A percentile compares a stretch with the other conserved stretches of the same genome.
Conservation (phyloP, 1,140 invertebrate genomes). For the Leptinotarsa defecta region DNA sequence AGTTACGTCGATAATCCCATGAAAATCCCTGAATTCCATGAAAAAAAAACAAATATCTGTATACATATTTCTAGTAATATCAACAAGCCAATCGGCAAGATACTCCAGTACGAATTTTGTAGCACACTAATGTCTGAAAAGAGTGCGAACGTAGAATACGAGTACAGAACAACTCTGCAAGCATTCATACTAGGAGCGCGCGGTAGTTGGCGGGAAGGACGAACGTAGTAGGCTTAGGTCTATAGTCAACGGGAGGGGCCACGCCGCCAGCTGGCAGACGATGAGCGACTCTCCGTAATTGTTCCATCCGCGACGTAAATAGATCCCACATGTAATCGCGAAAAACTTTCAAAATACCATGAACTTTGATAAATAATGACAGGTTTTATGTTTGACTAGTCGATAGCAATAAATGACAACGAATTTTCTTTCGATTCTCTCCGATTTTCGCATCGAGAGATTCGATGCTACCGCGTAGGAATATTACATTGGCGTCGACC, state of each 20-base stretch:
- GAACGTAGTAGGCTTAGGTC: slow-evolving; percentile 39
- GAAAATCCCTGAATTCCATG: too few species aligned
- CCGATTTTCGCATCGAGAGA: slow-evolving; percentile 1
- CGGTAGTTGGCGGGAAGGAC: slow-evolving; percentile 47
- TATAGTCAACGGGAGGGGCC: slow-evolving; percentile 55
- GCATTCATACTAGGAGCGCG: slow-evolving; percentile 33
- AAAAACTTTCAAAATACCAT: neutral
- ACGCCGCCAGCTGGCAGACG: slow-evolving; percentile 63
- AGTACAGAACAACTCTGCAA: slow-evolving; percentile 18
- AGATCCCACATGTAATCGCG: slow-evolving; percentile 50
- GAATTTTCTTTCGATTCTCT: too few species aligned
- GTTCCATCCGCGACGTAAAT: slow-evolving; percentile 58
- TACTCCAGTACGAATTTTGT: neutral
- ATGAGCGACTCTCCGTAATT: slow-evolving; percentile 56
- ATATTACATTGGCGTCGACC: slow-evolving; percentile 57
- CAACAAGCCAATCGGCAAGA: too few species aligned
- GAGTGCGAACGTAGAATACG: slow-evolving; percentile 27
- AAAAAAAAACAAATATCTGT: too few species aligned
- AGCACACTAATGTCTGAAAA: neutral
- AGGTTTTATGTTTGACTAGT: slow-evolving; percentile 10
- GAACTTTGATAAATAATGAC: slow-evolving; percentile 26
- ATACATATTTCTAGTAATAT: too few species aligned
- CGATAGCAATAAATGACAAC: neutral
- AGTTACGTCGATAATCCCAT: too few species aligned
- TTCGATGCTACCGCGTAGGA: slow-evolving; percentile 56